Base-by-base conservation (phyloP, 2,888 invertebrate genomes). In the Macrosoma leucophasiata region DNA sequence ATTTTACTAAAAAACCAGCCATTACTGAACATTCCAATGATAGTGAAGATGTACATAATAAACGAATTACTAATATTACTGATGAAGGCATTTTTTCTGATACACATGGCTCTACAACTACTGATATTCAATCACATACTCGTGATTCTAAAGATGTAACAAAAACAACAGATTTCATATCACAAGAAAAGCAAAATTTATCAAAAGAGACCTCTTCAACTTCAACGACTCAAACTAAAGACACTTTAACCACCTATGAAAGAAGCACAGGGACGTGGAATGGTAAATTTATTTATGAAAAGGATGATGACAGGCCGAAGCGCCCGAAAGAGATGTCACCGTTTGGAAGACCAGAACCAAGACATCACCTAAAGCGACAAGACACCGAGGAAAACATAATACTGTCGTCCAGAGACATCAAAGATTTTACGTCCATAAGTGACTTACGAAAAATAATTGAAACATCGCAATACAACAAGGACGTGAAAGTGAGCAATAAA, bases 241-340 rank as follows among this genome's bases (percentile, higher is more conserved):
- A 84, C 49, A 77, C 73, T 22, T 51, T 70, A 30, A 84, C 84
- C 11, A 64, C 67, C 12, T 84, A 84, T 42, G 84, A 79, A 48
- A 69, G 76, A 50, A 84, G 81, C 36, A 82, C 82, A 13, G 84
- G 84, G 34, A 71, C 84, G 6, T 88, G 88, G 88, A 87, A 88
- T 36, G 87, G 88, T 7, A 86, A 85, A 48, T 88, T 87, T 39
- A 59, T 66, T 11, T 84, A 85, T 43, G 87, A 87, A 58, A 84
- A 70, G 41, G 75, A 79, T 30, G 74, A 77, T 31, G 78, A 75
- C 27, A 71, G 76, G 40, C 78, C 79, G 8, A 76, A 70, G 48
- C 65, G 50, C 45, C 78, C 78, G 0, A 79, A 78, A 48, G 59
- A 79, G 53, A 66, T 70, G 62, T 77, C 82, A 33, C 81, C 82